Percentiles rank a stretch among this genome's conserved stretches.
phyloP scores from a whole-genome alignment of 2,797 vertebrate genomes.

The Xenentodon cancila region DNA sequence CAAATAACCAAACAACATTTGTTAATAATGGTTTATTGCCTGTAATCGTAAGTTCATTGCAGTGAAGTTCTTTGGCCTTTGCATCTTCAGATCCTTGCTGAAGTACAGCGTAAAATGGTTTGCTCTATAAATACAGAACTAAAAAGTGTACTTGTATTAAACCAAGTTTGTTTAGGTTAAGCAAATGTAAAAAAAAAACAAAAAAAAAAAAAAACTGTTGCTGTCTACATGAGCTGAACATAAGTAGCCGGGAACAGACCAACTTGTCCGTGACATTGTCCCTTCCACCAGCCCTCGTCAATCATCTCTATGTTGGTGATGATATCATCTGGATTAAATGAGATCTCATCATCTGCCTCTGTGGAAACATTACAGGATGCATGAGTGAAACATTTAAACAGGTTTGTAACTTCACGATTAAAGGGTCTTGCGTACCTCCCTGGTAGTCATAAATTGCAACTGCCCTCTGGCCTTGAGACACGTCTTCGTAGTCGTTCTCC shows the following conservation, averaged over 20 bases:
- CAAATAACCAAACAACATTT: constrained; percentile 4
- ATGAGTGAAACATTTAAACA: not conserved
- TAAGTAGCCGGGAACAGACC: constrained; percentile 94
- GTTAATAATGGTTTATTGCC: constrained; percentile 24
- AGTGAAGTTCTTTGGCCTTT: not conserved
- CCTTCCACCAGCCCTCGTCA: constrained; percentile 95
- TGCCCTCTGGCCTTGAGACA: constrained; percentile 72
- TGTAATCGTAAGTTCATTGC: constrained; percentile 2
- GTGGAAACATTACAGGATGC: constrained; percentile 26
- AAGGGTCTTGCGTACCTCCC: constrained; percentile 82
- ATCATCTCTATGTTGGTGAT: constrained; percentile 94
- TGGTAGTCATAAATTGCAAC: constrained; percentile 92
- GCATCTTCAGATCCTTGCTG: not conserved
- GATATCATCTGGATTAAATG: constrained; percentile 89
- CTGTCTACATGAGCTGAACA: constrained; percentile 84
- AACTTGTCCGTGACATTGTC: constrained; percentile 80
- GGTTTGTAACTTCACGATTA: no score
- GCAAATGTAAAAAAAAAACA: not conserved
- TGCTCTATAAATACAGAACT: constrained; percentile 23
- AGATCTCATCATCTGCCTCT: constrained; percentile 94
- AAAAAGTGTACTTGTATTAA: not conserved
- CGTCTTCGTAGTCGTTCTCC: constrained; percentile 82
- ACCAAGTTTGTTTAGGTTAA: constrained; percentile 13
- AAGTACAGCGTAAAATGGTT: constrained; percentile 15
- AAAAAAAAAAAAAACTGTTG: not conserved